Evolutionary conservation across 2,797 vertebrate genomes (phyloP).

Genomic region (Eremophila alpestris): DNA sequence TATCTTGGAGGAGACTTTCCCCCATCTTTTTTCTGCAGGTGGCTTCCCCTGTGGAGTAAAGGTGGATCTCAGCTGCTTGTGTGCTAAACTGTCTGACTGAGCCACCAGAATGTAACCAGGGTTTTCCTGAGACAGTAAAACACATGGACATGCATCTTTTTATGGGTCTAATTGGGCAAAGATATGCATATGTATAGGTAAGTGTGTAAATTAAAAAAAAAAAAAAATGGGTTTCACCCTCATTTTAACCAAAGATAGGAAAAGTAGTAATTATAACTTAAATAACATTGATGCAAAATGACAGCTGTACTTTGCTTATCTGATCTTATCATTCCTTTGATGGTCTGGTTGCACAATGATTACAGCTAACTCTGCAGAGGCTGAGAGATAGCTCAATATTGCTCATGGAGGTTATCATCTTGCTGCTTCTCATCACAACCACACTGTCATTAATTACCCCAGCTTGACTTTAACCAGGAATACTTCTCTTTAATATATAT

Average conservation of each 20-base stretch:
- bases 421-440: neutral
- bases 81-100: neutral
- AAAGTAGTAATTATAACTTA: constrained; percentile 28
- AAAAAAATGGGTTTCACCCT: neutral
- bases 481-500: constrained; percentile 56
- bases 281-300: constrained; percentile 27
- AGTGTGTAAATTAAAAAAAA: neutral
- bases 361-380: constrained; percentile 28
- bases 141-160: neutral
- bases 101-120: neutral
- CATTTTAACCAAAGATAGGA: constrained; percentile 11
- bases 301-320: constrained; percentile 42
- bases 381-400: neutral
- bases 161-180: neutral
- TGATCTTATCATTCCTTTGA: constrained; percentile 46
- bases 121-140: neutral
- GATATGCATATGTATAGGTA: neutral
- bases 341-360: constrained; percentile 45
- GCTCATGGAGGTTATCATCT: constrained; percentile 21
- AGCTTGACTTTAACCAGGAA: constrained; percentile 28
- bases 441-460: constrained; percentile 26
- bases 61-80: neutral
- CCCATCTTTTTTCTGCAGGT: neutral
- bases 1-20: neutral
- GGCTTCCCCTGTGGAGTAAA: neutral